Conservation (phyloP, 23 tunicate species). For the Corella eumyota region DNA sequence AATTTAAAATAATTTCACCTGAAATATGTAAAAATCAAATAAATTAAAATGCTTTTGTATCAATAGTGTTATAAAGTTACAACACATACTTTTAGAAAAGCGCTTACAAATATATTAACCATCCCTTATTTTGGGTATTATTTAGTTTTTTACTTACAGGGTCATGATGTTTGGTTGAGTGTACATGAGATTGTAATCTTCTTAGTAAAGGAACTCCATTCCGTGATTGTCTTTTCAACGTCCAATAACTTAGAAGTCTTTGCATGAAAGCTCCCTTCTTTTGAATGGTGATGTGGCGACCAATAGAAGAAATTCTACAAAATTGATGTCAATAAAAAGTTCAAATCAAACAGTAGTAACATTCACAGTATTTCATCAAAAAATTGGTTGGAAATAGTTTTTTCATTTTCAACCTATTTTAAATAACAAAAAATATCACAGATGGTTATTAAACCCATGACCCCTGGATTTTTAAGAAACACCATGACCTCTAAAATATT, state of each 20-base stretch:
- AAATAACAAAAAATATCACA: too few relatives aligned
- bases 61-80: too few relatives aligned
- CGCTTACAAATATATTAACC: too few relatives aligned
- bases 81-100: too few relatives aligned
- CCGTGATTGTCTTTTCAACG: constrained; percentile 79
- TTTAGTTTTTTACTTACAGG: constrained; percentile 48
- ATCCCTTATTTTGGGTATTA: too few relatives aligned
- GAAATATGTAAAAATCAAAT: background rate
- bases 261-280: constrained; percentile 55
- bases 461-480: too few relatives aligned
- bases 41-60: background rate
- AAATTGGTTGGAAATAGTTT: too few relatives aligned
- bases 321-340: background rate
- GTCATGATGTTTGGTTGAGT: constrained; percentile 36
- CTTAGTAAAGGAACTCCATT: constrained; percentile 97
- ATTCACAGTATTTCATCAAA: too few relatives aligned
- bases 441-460: too few relatives aligned
- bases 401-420: too few relatives aligned
- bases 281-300: constrained; percentile 56
- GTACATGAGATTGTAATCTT: constrained; percentile 70
- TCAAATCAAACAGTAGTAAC: background rate
- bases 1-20: background rate
- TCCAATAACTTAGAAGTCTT: constrained; percentile 86
- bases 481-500: too few relatives aligned
- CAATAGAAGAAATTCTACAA: constrained; percentile 46